These are phyloP conservation scores for Pseudomyrmex dendroicus DNA, from an alignment of 1,140 invertebrate species.

Conservation along the genomic window DNA sequence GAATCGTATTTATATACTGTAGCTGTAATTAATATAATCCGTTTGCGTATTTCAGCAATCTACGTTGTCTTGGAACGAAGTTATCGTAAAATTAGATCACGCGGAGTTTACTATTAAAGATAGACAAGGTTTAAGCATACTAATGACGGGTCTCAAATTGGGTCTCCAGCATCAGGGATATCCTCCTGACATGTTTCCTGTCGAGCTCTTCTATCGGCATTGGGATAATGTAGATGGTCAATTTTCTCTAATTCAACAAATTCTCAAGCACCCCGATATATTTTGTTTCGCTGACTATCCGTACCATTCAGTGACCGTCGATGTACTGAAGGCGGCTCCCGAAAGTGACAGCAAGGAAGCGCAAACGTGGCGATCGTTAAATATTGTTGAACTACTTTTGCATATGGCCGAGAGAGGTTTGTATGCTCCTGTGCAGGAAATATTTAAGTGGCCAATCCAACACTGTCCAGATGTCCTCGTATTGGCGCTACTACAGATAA, in stretches of 20 bases:
- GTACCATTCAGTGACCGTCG: slow-evolving; percentile 93
- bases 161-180: slow-evolving; percentile 92
- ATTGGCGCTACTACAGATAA: slow-evolving; percentile 94
- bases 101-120: slow-evolving; percentile 95
- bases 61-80: slow-evolving; percentile 96
- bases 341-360: slow-evolving; percentile 97
- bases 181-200: slow-evolving; percentile 92
- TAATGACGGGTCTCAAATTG: slow-evolving; percentile 92
- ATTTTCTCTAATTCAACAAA: slow-evolving; percentile 94
- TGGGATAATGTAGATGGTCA: slow-evolving; percentile 98
- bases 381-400: slow-evolving; percentile 95
- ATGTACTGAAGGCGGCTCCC: slow-evolving; percentile 96
- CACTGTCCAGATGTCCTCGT: slow-evolving; percentile 97
- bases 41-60: slow-evolving; percentile 84
- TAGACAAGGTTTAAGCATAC: slow-evolving; percentile 91
- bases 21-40: not conserved
- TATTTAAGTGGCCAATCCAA: slow-evolving; percentile 96
- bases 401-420: slow-evolving; percentile 94
- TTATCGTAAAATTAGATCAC: slow-evolving; percentile 95
- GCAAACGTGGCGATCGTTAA: slow-evolving; percentile 95
- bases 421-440: slow-evolving; percentile 92
- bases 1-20: not conserved
- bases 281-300: slow-evolving; percentile 97
- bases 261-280: slow-evolving; percentile 95
- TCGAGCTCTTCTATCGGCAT: slow-evolving; percentile 94